Evolutionary conservation across 2,888 invertebrate species (phyloP), one percentile per base, ranked within the genome.

Genomic region (Lochmaea capreae): DNA sequence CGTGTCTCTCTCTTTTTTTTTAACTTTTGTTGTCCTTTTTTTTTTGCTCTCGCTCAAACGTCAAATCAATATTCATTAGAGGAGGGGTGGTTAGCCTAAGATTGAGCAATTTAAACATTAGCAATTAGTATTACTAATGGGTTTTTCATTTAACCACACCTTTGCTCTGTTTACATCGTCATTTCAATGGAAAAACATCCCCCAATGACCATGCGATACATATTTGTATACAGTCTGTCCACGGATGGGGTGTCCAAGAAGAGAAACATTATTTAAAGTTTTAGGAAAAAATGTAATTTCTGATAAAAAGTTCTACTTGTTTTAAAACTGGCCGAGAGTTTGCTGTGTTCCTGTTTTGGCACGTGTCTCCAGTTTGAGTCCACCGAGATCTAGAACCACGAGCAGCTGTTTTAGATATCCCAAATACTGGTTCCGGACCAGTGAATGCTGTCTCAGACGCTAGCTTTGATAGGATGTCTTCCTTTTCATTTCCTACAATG

Each of bases 41-140:
- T 65, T 66, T 62, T 58, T 14, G 3, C 3, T 54, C 16, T 54
- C 54, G 11, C 43, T 65, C 22, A 62, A 72, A 73, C 72, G 77
- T 76, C 79, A 76, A 76, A 79, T 78, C 78, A 77, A 78, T 78
- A 78, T 78, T 77, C 77, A 77, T 78, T 77, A 74, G 58, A 43
- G 33, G 46, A 12, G 67, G 68, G 72, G 65, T 68, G 71, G 67
- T 69, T 74, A 49, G 74, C 54, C 72, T 63, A 65, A 74, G 73
- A 67, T 71, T 71, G 71, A 72, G 66, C 70, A 73, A 73, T 71
- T 54, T 54, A 54, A 54, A 54, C 54, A 54, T 54, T 54, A 54
- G 54, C 54, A 54, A 54, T 54, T 54, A 54, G 54, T 54, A 54
- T 73, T 65, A 76, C 70, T 71, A 71, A 65, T 57, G 69, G 61